Base-by-base conservation (phyloP, 92 coral and sea anemone genomes). In the Paragorgia papillata region DNA sequence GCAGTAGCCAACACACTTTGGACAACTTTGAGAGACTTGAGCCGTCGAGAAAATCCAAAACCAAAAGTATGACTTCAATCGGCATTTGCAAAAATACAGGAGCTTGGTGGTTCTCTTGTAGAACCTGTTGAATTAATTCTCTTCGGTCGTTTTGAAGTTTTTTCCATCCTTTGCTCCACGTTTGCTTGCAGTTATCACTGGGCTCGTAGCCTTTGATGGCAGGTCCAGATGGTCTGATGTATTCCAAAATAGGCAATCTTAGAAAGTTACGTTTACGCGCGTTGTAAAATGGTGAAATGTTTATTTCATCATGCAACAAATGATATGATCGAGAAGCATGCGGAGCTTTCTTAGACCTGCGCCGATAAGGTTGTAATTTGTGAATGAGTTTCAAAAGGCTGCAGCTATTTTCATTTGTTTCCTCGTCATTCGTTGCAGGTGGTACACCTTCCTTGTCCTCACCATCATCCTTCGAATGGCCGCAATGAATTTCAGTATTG, bases 161-260 rank as follows among this genome's bases (percentile, higher is more conserved):
- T 40, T 66, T 40, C 73, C 73, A 66, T 4, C 73, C 57, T 37
- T 66, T 66, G 54, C 53, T 39, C 55, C 55, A 18, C 12, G 73
- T 66, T 43, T 66, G 73, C 55, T 66, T 66, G 32, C 35, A 66
- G 55, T 44, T 66, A 31, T 9, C 56, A 40, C 73, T 41, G n/a
- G 56, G 73, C 40, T 44, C 53, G 22, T 44, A 44, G 14, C 57
- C 57, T 9, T 66, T 54, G n/a, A 66, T 15, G 20, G 28, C 54
- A 7, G 73, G 56, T 9, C 21, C 26, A 9, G 34, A n/a, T 17
- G 73, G 73, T 15, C 53, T 39, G 9, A 66, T 66, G 73, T 19
- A 57, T 21, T 65, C 55, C 14, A 66, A 54, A 21, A 66, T 19
- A 18, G 73, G 73, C 48, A 66, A 40, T 1, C 73, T 50, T 21